Conservation (phyloP, 2,113 vertebrate genomes). For the Prinia subflava region DNA sequence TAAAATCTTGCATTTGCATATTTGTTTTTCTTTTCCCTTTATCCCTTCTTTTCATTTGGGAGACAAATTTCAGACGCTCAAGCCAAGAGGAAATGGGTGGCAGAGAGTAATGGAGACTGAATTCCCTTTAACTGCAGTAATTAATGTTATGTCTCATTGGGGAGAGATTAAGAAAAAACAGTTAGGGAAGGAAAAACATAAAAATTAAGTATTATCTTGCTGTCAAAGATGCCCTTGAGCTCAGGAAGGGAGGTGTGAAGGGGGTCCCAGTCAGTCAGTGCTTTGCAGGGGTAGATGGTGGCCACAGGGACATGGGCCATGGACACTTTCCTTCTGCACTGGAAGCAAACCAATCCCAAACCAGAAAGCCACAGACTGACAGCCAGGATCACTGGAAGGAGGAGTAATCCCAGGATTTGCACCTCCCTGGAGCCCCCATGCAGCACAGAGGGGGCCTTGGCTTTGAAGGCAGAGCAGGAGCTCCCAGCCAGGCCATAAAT, state of each 20-base stretch:
- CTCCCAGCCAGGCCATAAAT: not conserved
- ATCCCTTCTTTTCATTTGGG: not conserved
- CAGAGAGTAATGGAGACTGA: constrained; percentile 71
- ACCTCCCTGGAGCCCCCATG: rapidly evolving
- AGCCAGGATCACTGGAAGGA: not conserved
- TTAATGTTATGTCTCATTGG: constrained; percentile 78
- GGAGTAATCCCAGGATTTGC: not conserved
- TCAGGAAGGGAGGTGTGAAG: constrained; percentile 6
- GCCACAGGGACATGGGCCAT: not conserved
- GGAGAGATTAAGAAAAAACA: constrained; percentile 73
- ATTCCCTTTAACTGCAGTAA: constrained; percentile 76
- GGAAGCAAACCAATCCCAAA: not conserved
- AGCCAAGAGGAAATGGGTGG: constrained; percentile 65
- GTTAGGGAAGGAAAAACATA: constrained; percentile 36
- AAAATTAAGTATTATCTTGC: constrained; percentile 67
- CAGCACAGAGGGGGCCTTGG: not conserved
- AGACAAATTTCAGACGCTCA: constrained; percentile 54
- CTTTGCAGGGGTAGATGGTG: not conserved
- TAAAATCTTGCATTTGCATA: constrained; percentile 18
- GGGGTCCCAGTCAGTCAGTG: not conserved
- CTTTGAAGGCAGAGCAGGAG: not conserved
- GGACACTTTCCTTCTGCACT: not conserved
- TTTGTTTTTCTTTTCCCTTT: not conserved
- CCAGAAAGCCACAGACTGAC: rapidly evolving
- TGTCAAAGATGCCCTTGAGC: constrained; percentile 69